Conservation (phyloP, 2,888 invertebrate species). For the Eupithecia pulchellata region DNA sequence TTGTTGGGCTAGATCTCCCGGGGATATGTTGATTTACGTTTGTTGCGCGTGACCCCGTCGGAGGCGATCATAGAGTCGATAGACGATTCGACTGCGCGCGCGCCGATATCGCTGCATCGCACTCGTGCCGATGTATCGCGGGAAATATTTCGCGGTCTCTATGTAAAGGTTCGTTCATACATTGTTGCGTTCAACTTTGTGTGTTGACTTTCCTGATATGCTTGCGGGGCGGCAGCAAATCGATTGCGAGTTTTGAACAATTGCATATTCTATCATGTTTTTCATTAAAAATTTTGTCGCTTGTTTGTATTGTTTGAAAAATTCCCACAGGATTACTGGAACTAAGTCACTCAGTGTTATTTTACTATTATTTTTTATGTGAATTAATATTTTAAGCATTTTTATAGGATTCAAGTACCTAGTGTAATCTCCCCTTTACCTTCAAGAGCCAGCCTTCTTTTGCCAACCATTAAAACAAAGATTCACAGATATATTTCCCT, state of each 20-base stretch:
- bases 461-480: conserved; percentile 59
- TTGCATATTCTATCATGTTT: neutral
- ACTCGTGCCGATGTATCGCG: conserved; percentile 83
- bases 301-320: neutral
- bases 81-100: conserved; percentile 80
- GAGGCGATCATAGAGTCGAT: conserved; percentile 83
- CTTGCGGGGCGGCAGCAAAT: neutral
- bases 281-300: neutral
- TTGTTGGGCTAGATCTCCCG: conserved; percentile 84
- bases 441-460: neutral
- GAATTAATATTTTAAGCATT: neutral
- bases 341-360: neutral
- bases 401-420: neutral
- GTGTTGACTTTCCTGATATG: conserved; percentile 1
- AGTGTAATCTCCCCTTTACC: neutral
- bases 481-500: conserved; percentile 77
- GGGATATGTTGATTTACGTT: conserved; percentile 86
- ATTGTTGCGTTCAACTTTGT: conserved; percentile 29
- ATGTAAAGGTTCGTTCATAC: conserved; percentile 29
- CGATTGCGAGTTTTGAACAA: conserved; percentile 1
- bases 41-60: conserved; percentile 83
- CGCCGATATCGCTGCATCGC: conserved; percentile 82
- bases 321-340: neutral
- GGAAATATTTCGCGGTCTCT: conserved; percentile 79
- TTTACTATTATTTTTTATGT: neutral